Conservation (phyloP, 2,888 invertebrate species). For the Plebejus argus region DNA sequence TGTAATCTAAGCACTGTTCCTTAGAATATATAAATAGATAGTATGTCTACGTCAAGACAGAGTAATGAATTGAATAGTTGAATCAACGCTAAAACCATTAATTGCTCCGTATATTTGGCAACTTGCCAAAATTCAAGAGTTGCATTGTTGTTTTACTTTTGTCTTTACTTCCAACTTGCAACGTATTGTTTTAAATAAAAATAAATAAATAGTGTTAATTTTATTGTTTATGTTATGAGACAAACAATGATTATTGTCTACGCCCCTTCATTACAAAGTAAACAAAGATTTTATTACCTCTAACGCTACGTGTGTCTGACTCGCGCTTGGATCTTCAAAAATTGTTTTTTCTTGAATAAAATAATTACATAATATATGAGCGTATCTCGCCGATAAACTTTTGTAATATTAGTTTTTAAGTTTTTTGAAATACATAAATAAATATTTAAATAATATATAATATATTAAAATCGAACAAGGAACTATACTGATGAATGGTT, state of each 20-base stretch:
- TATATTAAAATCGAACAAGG: background rate
- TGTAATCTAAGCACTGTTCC: background rate
- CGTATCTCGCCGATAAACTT: too few relatives aligned
- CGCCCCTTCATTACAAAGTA: too few relatives aligned
- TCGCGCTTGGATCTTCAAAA: too few relatives aligned
- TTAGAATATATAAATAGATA: background rate
- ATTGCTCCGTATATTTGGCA: constrained; percentile 15
- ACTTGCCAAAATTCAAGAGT: background rate
- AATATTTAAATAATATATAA: background rate
- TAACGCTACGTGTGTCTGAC: too few relatives aligned
- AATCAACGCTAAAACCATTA: background rate
- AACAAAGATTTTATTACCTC: too few relatives aligned
- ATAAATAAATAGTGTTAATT: background rate
- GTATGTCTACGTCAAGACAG: background rate
- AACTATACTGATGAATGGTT: background rate
- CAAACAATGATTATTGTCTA: too few relatives aligned
- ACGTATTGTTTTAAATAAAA: background rate
- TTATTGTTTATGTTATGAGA: background rate
- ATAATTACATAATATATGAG: too few relatives aligned
- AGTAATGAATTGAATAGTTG: constrained; percentile 6
- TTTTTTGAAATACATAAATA: too few relatives aligned
- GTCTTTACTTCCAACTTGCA: background rate
- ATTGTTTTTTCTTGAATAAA: background rate
- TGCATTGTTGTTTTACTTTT: background rate
- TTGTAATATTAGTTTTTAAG: too few relatives aligned